phyloP scores from a whole-genome alignment of 2,888 invertebrate species.

The Lithodes maja region DNA sequence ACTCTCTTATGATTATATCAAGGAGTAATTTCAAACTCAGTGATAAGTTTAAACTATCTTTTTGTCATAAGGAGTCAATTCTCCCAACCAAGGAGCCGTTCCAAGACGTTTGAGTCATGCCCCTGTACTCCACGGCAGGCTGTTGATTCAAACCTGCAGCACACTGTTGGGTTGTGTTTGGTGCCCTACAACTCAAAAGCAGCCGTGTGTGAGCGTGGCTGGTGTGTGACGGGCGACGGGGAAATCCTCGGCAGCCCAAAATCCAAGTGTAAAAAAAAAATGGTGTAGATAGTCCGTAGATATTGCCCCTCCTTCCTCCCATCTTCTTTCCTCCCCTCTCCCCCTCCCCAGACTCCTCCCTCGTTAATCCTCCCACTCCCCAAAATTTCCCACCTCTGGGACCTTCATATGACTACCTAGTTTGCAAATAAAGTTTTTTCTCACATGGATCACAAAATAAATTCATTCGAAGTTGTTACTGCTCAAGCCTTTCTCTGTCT shows the following conservation, averaged over 20 bases:
- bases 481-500: constrained; percentile 57
- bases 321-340: not conserved
- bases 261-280: constrained; percentile 60
- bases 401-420: constrained; percentile 61
- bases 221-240: constrained; percentile 57
- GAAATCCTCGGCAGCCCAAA: constrained; percentile 38
- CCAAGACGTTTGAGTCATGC: too few species aligned
- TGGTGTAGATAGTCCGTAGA: constrained; percentile 64
- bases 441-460: constrained; percentile 48
- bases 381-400: not conserved
- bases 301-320: not conserved
- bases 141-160: too few species aligned
- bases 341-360: not conserved
- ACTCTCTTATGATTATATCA: too few species aligned
- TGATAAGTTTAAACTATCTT: too few species aligned
- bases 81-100: too few species aligned
- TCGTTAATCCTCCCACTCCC: not conserved
- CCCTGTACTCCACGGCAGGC: too few species aligned
- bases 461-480: constrained; percentile 61
- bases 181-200: too few species aligned
- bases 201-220: too few species aligned
- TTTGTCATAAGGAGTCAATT: too few species aligned
- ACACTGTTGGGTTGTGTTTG: too few species aligned
- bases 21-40: too few species aligned
- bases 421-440: constrained; percentile 58